Percentiles rank a stretch among this genome's conserved stretches.
phyloP scores from a whole-genome alignment of 2,797 vertebrate species.

The Rhinella marina region DNA sequence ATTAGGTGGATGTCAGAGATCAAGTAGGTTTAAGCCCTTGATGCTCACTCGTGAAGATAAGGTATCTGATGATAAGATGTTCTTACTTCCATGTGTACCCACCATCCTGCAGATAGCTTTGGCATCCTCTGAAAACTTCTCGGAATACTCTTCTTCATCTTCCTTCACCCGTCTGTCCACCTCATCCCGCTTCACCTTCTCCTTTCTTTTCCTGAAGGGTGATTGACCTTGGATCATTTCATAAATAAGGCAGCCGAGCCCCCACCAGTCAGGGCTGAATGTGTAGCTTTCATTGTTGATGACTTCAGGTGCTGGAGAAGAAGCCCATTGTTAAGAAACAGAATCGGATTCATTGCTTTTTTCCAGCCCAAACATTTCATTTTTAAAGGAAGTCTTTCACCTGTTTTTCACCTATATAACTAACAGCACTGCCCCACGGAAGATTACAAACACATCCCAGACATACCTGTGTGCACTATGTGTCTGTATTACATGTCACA shows the following conservation, averaged over 20 bases:
- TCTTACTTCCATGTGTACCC: constrained; percentile 70
- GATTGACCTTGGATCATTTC: constrained; percentile 94
- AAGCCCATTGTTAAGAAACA: neutral
- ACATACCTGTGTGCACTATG: too few relatives aligned
- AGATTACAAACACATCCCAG: too few relatives aligned
- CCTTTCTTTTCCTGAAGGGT: constrained; percentile 88
- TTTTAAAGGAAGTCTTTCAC: neutral
- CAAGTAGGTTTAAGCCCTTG: too few relatives aligned
- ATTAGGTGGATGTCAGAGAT: too few relatives aligned
- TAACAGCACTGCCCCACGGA: too few relatives aligned
- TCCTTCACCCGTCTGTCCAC: constrained; percentile 86
- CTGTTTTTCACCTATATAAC: too few relatives aligned
- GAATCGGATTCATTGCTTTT: neutral
- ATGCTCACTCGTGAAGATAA: neutral
- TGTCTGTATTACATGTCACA: too few relatives aligned
- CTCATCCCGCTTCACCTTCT: constrained; percentile 87
- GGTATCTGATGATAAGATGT: neutral
- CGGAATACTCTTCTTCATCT: constrained; percentile 84
- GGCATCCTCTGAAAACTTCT: constrained; percentile 86
- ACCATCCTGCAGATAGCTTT: constrained; percentile 92
- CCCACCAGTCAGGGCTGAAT: constrained; percentile 94
- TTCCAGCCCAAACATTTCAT: neutral
- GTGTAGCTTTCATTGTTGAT: constrained; percentile 88
- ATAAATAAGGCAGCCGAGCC: constrained; percentile 89
- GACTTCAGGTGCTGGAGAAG: constrained; percentile 85